A percentile compares a stretch with the other conserved stretches of the same genome.
Conservation (phyloP, 2,797 vertebrate genomes). For the Pelodytes ibericus region DNA sequence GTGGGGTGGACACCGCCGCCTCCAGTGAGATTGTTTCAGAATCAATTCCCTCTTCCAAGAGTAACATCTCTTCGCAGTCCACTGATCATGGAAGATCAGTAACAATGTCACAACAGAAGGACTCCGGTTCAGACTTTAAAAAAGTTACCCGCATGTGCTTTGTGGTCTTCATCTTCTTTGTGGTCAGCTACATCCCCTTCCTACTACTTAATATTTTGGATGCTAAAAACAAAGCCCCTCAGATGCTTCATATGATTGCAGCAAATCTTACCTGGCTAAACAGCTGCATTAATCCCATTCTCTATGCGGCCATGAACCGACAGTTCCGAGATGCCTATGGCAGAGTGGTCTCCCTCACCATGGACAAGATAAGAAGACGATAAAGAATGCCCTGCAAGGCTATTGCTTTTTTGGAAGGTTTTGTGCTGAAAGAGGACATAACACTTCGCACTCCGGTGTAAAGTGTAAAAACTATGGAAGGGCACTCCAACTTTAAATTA, state of each 20-base stretch:
- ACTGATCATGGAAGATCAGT: conserved; percentile 42
- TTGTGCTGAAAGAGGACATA: too few relatives aligned
- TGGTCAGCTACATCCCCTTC: conserved; percentile 83
- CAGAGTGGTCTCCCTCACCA: conserved; percentile 67
- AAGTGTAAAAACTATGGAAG: too few relatives aligned
- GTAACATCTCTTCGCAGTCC: conserved; percentile 55
- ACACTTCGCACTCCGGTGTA: too few relatives aligned
- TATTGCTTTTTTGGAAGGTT: too few relatives aligned
- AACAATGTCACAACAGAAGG: conserved; percentile 59
- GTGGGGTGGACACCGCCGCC: conserved; percentile 66
- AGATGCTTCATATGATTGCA: conserved; percentile 81
- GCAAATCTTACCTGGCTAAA: conserved; percentile 91
- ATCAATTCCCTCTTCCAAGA: conserved; percentile 29
- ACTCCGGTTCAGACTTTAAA: conserved; percentile 76
- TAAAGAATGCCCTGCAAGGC: too few relatives aligned
- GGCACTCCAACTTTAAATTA: too few relatives aligned
- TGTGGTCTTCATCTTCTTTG: conserved; percentile 83
- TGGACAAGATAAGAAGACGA: conserved; percentile 28
- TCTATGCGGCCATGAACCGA: conserved; percentile 86
- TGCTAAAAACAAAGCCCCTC: conserved; percentile 72
- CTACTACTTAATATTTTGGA: conserved; percentile 82
- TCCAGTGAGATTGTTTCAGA: conserved; percentile 57
- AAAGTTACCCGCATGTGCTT: conserved; percentile 88
- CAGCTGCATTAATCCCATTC: conserved; percentile 86
- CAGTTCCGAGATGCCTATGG: conserved; percentile 83